Evolutionary conservation across 1,140 invertebrate species (phyloP), one percentile per base, ranked within the genome.

Genomic region (Temnothorax longispinosus): DNA sequence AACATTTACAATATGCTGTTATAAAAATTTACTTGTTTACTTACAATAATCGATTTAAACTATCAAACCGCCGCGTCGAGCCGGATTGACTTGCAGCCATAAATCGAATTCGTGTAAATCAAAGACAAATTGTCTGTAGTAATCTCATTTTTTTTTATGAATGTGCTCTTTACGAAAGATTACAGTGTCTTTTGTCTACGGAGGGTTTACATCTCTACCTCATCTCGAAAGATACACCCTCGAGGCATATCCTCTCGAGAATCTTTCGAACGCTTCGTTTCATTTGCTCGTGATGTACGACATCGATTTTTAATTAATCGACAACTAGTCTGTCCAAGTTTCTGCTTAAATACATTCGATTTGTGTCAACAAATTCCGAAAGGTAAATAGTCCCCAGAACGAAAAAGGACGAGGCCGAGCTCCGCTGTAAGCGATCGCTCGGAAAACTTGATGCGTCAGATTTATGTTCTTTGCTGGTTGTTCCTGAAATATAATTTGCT

Each of bases 341-440:
- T 84, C 80, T 54, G 52, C 67, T 84, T 84, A 72, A 74, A 74
- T 82, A 74, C 54, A 58, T 84, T 84, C 80, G n/a, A 62, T 84
- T 84, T n/a, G 69, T 60, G 18, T 58, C 80, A 74, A 15, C 67
- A 82, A 47, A 72, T 74, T 47, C 1, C 18, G 18, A 74, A 81
- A 84, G 80, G 80, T 84, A 84, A 84, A 74, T 84, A 84, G 41
- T n/a, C n/a, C n/a, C n/a, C n/a, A n/a, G n/a, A n/a, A n/a, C n/a
- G n/a, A n/a, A n/a, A n/a, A n/a, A n/a, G n/a, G n/a, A n/a, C n/a
- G n/a, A n/a, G n/a, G n/a, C n/a, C n/a, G n/a, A n/a, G n/a, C n/a
- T n/a, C n/a, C n/a, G n/a, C n/a, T n/a, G n/a, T n/a, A n/a, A n/a
- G n/a, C n/a, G n/a, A n/a, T n/a, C n/a, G n/a, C n/a, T n/a, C n/a